phyloP scores from a whole-genome alignment of 2,797 vertebrate species.

The Corythornis leucogaster region DNA sequence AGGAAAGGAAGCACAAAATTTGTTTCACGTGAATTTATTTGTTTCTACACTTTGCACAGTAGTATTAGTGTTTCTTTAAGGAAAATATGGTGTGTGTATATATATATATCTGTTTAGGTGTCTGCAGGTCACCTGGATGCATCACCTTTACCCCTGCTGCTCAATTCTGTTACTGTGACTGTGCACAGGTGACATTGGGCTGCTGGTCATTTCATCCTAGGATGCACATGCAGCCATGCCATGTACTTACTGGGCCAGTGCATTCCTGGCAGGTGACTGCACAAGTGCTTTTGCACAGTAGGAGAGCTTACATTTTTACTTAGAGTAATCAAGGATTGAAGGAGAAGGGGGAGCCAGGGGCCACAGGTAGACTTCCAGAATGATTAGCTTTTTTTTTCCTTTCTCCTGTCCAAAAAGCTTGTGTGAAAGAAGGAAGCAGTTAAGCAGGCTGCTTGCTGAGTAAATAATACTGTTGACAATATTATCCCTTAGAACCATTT shows the following conservation, averaged over 20 bases:
- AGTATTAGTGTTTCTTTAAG: not conserved
- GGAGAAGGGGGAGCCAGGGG: too few relatives aligned
- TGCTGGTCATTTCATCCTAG: not conserved
- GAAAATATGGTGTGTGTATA: accelerated
- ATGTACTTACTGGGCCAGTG: not conserved
- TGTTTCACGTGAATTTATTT: not conserved
- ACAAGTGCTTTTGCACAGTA: not conserved
- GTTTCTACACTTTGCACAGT: not conserved
- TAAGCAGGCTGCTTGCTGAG: not conserved
- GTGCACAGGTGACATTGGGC: not conserved
- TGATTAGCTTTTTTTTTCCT: not conserved
- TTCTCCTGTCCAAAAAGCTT: not conserved
- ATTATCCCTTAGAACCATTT: not conserved
- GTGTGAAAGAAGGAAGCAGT: not conserved
- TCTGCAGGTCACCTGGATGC: not conserved
- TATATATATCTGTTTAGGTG: not conserved
- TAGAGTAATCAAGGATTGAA: not conserved
- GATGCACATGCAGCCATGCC: not conserved
- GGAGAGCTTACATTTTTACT: not conserved
- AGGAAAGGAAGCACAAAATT: not conserved
- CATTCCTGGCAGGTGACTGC: not conserved
- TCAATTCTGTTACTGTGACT: not conserved
- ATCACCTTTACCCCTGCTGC: not conserved
- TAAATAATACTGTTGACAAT: not conserved
- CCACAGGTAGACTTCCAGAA: not conserved